phyloP scores from a whole-genome alignment of 2,888 invertebrate species.

The Noctua janthe region DNA sequence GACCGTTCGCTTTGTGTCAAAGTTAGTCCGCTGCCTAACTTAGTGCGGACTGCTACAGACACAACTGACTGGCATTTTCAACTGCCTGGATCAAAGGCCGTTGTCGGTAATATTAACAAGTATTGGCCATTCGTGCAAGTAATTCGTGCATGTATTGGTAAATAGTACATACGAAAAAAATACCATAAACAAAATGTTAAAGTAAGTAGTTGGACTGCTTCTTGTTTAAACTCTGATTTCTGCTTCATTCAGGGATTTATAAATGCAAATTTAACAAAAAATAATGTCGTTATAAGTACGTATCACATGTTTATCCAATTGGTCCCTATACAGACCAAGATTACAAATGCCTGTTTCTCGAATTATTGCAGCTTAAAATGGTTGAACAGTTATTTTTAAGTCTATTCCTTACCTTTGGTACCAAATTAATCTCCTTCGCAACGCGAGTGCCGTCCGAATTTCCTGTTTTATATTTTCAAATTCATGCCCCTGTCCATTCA shows the following conservation, averaged over 20 bases:
- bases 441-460: conserved; percentile 22
- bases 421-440: conserved; percentile 27
- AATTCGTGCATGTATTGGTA: background rate
- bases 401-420: conserved; percentile 14
- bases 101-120: conserved; percentile 20
- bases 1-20: conserved; percentile 75
- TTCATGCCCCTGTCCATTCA: conserved; percentile 45
- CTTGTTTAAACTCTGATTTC: background rate
- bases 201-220: background rate
- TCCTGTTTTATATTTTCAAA: conserved; percentile 46
- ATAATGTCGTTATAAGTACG: background rate
- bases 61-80: conserved; percentile 61
- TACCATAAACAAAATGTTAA: background rate
- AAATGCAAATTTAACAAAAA: background rate
- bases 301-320: background rate
- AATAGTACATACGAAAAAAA: background rate
- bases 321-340: no score
- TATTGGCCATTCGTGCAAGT: background rate
- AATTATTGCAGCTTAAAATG: background rate
- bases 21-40: conserved; percentile 66
- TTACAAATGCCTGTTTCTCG: background rate
- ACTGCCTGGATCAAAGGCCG: conserved; percentile 49
- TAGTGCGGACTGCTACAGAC: conserved; percentile 44
- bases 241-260: background rate
- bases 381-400: background rate